Evolutionary conservation across 2,113 vertebrate species (phyloP).

Genomic region (Saiga tatarica): DNA sequence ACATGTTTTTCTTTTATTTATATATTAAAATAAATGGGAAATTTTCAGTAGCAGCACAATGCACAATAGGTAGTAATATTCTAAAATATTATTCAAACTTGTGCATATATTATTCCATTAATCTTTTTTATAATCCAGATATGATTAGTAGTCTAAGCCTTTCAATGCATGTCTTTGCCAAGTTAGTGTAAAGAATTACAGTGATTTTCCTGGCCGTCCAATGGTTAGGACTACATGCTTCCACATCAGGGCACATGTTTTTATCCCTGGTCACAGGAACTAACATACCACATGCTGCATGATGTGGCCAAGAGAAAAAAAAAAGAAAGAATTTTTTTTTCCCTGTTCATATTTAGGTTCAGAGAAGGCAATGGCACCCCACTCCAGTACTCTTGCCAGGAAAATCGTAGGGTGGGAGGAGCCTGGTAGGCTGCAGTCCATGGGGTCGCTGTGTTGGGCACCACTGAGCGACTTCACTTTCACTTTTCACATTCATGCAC

Average conservation of each 20-base stretch:
- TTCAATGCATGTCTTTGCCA: neutral
- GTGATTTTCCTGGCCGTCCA: neutral
- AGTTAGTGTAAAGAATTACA: neutral
- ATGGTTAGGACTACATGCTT: neutral
- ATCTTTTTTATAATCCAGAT: neutral
- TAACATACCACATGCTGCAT: neutral
- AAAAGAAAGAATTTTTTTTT: neutral
- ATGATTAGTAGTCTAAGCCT: neutral
- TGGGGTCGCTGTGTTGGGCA: accelerated
- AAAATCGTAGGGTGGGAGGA: too few species aligned
- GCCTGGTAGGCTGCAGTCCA: too few species aligned
- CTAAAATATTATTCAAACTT: neutral
- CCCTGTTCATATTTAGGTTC: neutral
- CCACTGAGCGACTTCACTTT: too few species aligned
- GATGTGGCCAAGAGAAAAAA: neutral
- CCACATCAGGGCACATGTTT: neutral
- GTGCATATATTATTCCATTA: neutral
- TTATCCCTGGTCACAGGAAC: neutral
- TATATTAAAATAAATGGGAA: neutral
- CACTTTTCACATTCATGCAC: too few species aligned
- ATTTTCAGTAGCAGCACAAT: neutral
- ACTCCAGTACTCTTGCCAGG: too few species aligned
- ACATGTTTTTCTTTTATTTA: neutral
- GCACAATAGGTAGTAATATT: neutral
- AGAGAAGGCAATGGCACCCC: too few species aligned